A percentile compares a stretch with the other conserved stretches of the same genome.
Conservation (phyloP, 2,888 invertebrate genomes). For the Acanthopleura granulata region DNA sequence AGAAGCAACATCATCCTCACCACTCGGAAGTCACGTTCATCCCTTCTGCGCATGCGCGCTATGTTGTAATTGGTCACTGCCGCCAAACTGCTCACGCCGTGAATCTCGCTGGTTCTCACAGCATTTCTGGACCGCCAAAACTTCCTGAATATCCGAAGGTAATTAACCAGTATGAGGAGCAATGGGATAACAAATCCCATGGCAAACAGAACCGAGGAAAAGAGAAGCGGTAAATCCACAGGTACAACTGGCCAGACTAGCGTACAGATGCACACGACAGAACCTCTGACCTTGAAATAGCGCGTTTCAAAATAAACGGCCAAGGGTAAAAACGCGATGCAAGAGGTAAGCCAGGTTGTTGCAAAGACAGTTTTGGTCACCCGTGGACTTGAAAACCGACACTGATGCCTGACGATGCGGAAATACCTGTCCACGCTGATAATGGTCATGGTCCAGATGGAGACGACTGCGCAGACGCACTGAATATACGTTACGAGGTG, state of each 20-base stretch:
- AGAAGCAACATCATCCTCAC: conserved; percentile 45
- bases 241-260: conserved; percentile 44
- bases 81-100: neutral
- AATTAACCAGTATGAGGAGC: conserved; percentile 39
- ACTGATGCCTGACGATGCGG: conserved; percentile 38
- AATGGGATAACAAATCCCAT: conserved; percentile 43
- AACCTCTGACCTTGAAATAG: conserved; percentile 30
- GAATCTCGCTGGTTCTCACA: conserved; percentile 18
- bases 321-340: conserved; percentile 39
- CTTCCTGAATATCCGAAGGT: conserved; percentile 42
- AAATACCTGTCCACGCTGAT: conserved; percentile 53
- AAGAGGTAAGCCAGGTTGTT: conserved; percentile 39
- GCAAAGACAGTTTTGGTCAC: conserved; percentile 35
- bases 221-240: conserved; percentile 34
- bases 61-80: neutral
- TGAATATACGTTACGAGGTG: conserved; percentile 40
- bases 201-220: conserved; percentile 31
- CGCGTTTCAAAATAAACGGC: conserved; percentile 44
- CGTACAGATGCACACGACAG: conserved; percentile 44
- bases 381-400: conserved; percentile 33
- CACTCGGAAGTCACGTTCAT: conserved; percentile 39
- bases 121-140: conserved; percentile 36
- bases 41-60: conserved; percentile 23
- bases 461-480: conserved; percentile 45
- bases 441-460: conserved; percentile 55